phyloP scores from a whole-genome alignment of 2,888 invertebrate species.

The Erebia epiphron region DNA sequence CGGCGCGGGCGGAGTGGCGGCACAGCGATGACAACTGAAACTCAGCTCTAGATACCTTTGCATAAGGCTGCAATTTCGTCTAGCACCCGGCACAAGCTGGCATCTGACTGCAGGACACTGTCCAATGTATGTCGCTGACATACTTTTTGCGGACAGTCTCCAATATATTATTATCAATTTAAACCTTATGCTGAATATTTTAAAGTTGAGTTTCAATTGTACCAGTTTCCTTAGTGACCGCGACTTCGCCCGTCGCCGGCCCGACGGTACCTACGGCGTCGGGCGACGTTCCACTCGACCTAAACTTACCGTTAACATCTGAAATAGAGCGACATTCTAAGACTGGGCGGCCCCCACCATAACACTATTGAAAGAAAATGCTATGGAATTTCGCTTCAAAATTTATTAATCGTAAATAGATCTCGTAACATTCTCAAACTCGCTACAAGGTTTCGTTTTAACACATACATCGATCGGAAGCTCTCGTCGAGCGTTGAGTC shows the following conservation, averaged over 20 bases:
- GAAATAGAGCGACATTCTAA: constrained; percentile 78
- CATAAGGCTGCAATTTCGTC: not conserved
- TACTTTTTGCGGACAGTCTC: too few relatives aligned
- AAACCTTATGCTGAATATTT: not conserved
- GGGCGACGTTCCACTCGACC: constrained; percentile 61
- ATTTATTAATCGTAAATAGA: constrained; percentile 74
- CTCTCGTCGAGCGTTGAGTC: constrained; percentile 60
- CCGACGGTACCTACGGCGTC: constrained; percentile 42
- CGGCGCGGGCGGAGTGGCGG: not conserved
- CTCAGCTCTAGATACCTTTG: not conserved
- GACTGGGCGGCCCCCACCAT: constrained; percentile 74
- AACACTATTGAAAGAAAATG: constrained; percentile 71
- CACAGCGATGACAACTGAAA: not conserved
- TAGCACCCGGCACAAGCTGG: not conserved
- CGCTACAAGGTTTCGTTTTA: constrained; percentile 52
- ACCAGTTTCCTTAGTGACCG: not conserved
- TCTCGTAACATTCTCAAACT: constrained; percentile 71
- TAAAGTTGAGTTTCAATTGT: not conserved
- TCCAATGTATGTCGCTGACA: too few relatives aligned
- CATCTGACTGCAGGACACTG: too few relatives aligned
- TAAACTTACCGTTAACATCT: constrained; percentile 83
- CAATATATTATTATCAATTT: not conserved
- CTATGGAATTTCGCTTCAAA: constrained; percentile 75
- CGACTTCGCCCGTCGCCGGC: not conserved
- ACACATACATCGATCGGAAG: constrained; percentile 36